These are phyloP conservation scores for Crepidodera aurea DNA, from an alignment of 2,888 invertebrate species.

Conservation along the genomic window DNA sequence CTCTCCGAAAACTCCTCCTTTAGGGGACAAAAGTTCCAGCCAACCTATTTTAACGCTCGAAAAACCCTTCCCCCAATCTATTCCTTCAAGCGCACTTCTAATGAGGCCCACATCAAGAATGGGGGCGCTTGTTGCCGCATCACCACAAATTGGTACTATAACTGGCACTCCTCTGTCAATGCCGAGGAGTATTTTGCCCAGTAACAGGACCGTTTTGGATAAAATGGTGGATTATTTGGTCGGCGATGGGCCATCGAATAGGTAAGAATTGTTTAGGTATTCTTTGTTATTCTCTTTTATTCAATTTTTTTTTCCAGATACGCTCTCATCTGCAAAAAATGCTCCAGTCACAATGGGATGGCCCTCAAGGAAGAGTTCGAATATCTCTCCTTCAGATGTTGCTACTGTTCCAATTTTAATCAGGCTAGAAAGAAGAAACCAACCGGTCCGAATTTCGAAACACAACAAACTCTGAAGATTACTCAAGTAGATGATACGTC, in stretches of 20 bases:
- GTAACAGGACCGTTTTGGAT: constrained; percentile 82
- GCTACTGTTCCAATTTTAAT: constrained; percentile 88
- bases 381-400: constrained; percentile 85
- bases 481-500: constrained; percentile 45
- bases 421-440: constrained; percentile 89
- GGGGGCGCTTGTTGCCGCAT: background rate
- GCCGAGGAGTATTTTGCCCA: constrained; percentile 76
- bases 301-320: constrained; percentile 63
- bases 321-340: constrained; percentile 92
- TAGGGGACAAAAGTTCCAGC: background rate
- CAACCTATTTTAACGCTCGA: background rate
- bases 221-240: constrained; percentile 92
- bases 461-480: constrained; percentile 18
- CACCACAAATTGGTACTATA: background rate
- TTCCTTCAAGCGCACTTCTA: background rate
- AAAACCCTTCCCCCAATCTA: background rate
- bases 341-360: constrained; percentile 93
- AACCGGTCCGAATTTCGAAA: constrained; percentile 71
- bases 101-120: background rate
- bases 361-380: constrained; percentile 76
- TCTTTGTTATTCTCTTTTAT: no score
- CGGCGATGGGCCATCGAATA: constrained; percentile 93
- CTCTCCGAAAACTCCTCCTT: constrained; percentile 17
- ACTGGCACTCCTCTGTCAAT: constrained; percentile 61
- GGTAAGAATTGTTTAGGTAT: constrained; percentile 62